Base-by-base conservation (phyloP, 2,113 vertebrate genomes). In the Pangasianodon gigas region DNA sequence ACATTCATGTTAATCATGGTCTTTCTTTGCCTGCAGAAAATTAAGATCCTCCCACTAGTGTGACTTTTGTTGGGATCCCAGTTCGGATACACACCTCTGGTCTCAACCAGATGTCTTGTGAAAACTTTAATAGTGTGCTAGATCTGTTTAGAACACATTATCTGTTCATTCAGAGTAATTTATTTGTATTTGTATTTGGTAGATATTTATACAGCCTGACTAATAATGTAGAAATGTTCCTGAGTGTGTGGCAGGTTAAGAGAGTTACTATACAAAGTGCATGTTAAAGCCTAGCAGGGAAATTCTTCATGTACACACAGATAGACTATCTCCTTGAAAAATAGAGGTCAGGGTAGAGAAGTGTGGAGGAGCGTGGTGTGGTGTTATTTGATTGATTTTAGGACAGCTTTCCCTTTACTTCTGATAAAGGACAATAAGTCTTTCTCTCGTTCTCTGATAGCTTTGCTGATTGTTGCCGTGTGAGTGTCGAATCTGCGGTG, bases 371-470 rank as follows among this genome's bases (percentile, higher is more conserved):
- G 46, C 29, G 9, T 37, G 29, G 26, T 65, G 75, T 56, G 62
- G n/a, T 75, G 67, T 75, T 83, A 87, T 87, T 3, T 48, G 81
- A 89, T 74, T 84, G 88, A 89, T 89, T 84, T 86, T 81, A 44
- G 26, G 46, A 90, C 74, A 80, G 87, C 80, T 74, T 41, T 93
- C 89, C 81, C 32, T 89, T 85, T 84, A 51, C 87, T 56, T 92
- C 92, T 92, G 91, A 93, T 92, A 89, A 91, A 88, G 91, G 65
- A 74, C 69, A 77, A 54, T 54, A 77, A 77, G 71, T 87, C 86
- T 71, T 87, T 83, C 75, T 81, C 62, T 54, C 62, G 77, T 85
- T 58, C 80, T 89, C 87, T 92, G 88, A 89, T 85, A 87, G 88
- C 88, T 92, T 81, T 87, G 81, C 62, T 85, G 87, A 92, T 92